These are phyloP conservation scores for Odocoileus hemionus DNA, from an alignment of 2,113 vertebrate genomes.

Conservation along the genomic window DNA sequence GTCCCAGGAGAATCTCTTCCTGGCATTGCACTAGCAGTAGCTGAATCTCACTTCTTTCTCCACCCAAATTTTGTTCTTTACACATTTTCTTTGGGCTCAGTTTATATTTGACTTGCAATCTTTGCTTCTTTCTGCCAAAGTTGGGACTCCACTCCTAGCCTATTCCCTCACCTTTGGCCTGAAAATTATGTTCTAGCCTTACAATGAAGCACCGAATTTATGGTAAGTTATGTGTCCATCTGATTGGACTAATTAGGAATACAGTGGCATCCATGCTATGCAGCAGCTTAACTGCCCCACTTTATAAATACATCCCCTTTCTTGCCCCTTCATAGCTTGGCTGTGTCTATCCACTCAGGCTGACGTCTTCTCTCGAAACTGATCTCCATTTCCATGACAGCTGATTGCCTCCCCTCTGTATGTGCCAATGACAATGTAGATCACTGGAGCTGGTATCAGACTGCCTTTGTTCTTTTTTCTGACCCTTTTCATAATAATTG, in stretches of 20 bases:
- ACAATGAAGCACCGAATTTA: neutral
- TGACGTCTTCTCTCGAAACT: neutral
- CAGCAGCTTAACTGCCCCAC: neutral
- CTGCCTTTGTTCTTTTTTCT: neutral
- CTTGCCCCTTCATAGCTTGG: neutral
- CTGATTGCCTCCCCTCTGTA: neutral
- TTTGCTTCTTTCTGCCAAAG: neutral
- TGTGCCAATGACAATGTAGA: neutral
- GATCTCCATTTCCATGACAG: neutral
- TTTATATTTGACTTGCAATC: neutral
- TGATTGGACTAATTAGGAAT: neutral
- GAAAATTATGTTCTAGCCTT: neutral
- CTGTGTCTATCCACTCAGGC: neutral
- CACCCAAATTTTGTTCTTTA: neutral
- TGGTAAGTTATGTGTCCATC: neutral
- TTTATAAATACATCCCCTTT: neutral
- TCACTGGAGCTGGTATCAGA: neutral
- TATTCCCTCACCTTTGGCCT: neutral
- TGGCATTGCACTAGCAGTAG: neutral
- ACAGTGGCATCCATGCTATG: neutral
- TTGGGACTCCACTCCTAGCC: neutral
- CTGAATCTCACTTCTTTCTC: neutral
- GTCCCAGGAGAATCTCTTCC: neutral
- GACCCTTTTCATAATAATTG: neutral
- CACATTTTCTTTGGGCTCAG: neutral